Base-by-base conservation (phyloP, 2,113 vertebrate species). In the Petrocephalus zakoni region DNA sequence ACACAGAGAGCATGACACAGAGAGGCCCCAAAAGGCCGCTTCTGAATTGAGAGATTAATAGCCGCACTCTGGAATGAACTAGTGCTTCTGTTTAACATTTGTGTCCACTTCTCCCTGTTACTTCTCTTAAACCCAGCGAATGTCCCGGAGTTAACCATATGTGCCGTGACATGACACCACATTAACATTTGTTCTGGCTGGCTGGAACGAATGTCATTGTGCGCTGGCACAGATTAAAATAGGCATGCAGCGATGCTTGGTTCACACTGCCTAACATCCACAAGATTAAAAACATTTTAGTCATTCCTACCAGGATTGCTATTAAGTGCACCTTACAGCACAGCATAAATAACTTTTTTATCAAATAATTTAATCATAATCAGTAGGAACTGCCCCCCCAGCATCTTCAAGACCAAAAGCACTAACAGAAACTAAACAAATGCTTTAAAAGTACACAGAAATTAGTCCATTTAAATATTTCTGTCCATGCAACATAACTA, bases 11-110 rank as follows among this genome's bases (percentile, higher is more conserved):
- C 82, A 53, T 19, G 56, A 88, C n/a, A 11, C 84, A 42, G 47
- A 22, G 58, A 72, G 8, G 13, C 34, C 15, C 49, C 29, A 78
- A 86, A 86, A 11, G n/a, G 25, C 46, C 55, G 58, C 15, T 61
- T 87, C 29, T 87, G 11, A 81, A 82, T 52, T 37, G 22, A 61
- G 61, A 82, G 85, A 89, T 89, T 56, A 81, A 89, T 87, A 37
- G 52, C 17, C 64, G 15, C 4, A 29, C 21, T 21, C 21, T 4
- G 8, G 51, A 89, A 78, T 87, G 56, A 85, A 52, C 47, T 68
- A 85, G 17, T 29, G 22, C 42, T 42, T n/a, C 46, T 34, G 22
- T 78, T 56, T 89, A 89, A 87, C 85, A 87, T 61, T 58, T 82
- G 42, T 19, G 49, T 55, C 81, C n/a, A 17, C 25, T 89, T 25